These are phyloP conservation scores for Pogona vitticeps DNA, from an alignment of 2,113 vertebrate species.

Conservation along the genomic window DNA sequence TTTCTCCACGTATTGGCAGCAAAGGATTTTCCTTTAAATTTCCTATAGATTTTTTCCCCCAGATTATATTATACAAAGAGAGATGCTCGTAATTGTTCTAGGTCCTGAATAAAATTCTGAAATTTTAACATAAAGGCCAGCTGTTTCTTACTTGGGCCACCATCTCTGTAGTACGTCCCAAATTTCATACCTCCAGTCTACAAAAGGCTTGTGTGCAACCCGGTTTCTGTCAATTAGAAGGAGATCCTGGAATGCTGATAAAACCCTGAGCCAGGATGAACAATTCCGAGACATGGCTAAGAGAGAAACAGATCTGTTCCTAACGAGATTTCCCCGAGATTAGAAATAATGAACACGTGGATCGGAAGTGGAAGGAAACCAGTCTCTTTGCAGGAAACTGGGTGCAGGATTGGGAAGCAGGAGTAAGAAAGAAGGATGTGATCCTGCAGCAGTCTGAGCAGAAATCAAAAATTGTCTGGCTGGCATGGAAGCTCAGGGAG, in stretches of 20 bases:
- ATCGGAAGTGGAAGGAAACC: too few relatives aligned
- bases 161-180: too few relatives aligned
- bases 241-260: not conserved
- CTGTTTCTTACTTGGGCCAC: not conserved
- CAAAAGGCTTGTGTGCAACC: not conserved
- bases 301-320: not conserved
- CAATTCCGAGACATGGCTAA: too few relatives aligned
- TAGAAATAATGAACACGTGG: too few relatives aligned
- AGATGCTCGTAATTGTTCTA: too few relatives aligned
- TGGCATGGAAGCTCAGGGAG: not conserved
- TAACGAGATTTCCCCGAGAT: not conserved
- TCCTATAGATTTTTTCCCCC: not conserved
- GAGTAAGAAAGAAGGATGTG: not conserved
- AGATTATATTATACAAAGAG: not conserved
- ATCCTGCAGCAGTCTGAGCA: not conserved
- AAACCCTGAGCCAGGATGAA: too few relatives aligned
- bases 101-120: not conserved
- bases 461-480: not conserved
- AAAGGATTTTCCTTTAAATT: not conserved
- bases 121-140: not conserved
- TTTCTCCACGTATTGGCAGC: not conserved
- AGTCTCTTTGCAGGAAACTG: not conserved
- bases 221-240: accelerated
- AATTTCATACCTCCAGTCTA: too few relatives aligned
- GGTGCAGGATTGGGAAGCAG: not conserved